phyloP scores from a whole-genome alignment of 2,888 invertebrate species.

The Idaea aversata region DNA sequence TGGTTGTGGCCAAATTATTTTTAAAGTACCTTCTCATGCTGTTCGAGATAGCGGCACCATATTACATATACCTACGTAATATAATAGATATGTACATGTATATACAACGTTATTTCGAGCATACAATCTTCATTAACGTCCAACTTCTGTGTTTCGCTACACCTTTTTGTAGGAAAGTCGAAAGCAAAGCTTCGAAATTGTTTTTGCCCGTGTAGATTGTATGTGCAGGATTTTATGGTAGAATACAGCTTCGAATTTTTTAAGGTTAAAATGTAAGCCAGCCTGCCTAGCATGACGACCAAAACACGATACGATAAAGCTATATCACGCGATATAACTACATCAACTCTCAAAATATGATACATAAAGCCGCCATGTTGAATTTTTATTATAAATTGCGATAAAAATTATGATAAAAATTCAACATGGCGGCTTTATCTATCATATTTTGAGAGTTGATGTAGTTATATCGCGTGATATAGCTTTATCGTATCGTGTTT shows the following conservation, averaged over 20 bases:
- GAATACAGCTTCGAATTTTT: background rate
- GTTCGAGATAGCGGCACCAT: background rate
- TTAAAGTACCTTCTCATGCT: background rate
- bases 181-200: background rate
- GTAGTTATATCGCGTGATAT: too few relatives aligned
- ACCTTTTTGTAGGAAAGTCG: background rate
- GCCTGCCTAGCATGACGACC: too few relatives aligned
- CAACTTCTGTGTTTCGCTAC: background rate
- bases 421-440: too few relatives aligned
- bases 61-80: background rate
- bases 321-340: too few relatives aligned
- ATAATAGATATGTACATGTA: background rate
- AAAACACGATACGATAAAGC: too few relatives aligned
- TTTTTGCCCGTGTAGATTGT: background rate
- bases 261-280: background rate
- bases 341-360: too few relatives aligned
- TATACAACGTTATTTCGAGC: background rate
- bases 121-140: background rate
- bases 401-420: too few relatives aligned
- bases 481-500: too few relatives aligned
- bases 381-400: too few relatives aligned
- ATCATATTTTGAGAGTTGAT: too few relatives aligned
- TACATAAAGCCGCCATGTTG: too few relatives aligned
- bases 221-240: background rate
- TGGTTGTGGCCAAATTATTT: background rate